Evolutionary conservation across 2,888 invertebrate genomes (phyloP).

Genomic region (Bombylius discolor): DNA sequence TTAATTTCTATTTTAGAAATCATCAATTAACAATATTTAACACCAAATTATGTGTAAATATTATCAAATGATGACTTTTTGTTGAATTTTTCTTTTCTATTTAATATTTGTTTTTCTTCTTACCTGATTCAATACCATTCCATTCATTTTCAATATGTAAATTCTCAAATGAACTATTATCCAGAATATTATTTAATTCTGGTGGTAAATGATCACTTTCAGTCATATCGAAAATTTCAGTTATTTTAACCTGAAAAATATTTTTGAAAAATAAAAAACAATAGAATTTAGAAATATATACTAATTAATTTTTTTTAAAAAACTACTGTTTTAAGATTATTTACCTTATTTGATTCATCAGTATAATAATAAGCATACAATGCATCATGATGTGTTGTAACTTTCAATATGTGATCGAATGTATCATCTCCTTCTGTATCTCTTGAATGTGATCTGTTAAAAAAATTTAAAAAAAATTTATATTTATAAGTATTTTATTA

Average conservation of each 20-base stretch:
- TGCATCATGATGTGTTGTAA: conserved; percentile 76
- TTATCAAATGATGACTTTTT: too few relatives aligned
- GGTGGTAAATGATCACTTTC: conserved; percentile 54
- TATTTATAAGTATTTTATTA: too few relatives aligned
- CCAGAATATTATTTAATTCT: conserved; percentile 24
- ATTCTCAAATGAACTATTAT: conserved; percentile 32
- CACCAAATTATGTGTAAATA: too few relatives aligned
- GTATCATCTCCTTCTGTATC: conserved; percentile 36
- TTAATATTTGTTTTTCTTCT: conserved; percentile 6
- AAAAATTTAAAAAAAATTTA: not conserved
- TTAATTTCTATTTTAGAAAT: too few relatives aligned
- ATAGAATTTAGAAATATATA: not conserved
- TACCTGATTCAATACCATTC: conserved; percentile 36
- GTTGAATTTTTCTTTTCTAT: too few relatives aligned
- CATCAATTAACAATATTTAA: too few relatives aligned
- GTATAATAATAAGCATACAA: conserved; percentile 81
- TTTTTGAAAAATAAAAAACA: not conserved
- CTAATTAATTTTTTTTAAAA: not conserved
- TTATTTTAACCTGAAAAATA: conserved; percentile 55
- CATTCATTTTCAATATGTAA: conserved; percentile 31
- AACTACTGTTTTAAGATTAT: not conserved
- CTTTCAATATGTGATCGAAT: conserved; percentile 58
- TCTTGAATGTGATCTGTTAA: not conserved
- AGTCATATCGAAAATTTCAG: conserved; percentile 80
- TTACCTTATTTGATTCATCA: conserved; percentile 70